Conservation (phyloP, 2,888 invertebrate species). For the Nesidiocoris tenuis region DNA sequence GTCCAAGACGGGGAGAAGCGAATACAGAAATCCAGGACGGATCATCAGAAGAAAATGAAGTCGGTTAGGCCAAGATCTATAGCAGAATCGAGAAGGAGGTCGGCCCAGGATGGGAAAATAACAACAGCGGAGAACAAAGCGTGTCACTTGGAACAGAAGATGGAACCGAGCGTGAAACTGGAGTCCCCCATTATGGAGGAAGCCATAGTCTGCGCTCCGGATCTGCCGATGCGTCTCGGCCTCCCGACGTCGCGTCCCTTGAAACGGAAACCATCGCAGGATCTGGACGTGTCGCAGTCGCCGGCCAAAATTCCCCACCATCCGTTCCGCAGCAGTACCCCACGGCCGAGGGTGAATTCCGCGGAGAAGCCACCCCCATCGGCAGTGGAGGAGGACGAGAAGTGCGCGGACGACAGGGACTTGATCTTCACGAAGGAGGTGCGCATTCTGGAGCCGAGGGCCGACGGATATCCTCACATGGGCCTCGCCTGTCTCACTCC, state of each 20-base stretch:
- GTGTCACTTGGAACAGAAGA: neutral
- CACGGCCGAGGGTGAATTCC: neutral
- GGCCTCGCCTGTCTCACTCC: conserved; percentile 29
- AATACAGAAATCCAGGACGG: neutral
- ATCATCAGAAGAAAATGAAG: neutral
- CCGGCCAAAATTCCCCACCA: neutral
- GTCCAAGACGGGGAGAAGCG: neutral
- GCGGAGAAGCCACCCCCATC: neutral
- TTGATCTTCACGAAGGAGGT: conserved; percentile 14
- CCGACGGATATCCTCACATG: conserved; percentile 15
- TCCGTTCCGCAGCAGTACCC: too few relatives aligned
- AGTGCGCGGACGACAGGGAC: neutral
- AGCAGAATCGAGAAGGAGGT: neutral
- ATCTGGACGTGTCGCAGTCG: neutral
- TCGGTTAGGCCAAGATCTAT: neutral
- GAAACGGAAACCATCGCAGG: neutral
- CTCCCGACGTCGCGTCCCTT: neutral
- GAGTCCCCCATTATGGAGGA: neutral
- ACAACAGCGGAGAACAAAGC: neutral
- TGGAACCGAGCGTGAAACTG: neutral
- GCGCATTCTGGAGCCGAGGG: conserved; percentile 6
- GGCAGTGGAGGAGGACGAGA: neutral
- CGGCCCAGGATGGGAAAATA: neutral
- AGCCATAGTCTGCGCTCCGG: conserved; percentile 22
- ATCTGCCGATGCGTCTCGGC: neutral